Conservation (phyloP, 2,888 invertebrate genomes). For the Cheilosia urbana region DNA sequence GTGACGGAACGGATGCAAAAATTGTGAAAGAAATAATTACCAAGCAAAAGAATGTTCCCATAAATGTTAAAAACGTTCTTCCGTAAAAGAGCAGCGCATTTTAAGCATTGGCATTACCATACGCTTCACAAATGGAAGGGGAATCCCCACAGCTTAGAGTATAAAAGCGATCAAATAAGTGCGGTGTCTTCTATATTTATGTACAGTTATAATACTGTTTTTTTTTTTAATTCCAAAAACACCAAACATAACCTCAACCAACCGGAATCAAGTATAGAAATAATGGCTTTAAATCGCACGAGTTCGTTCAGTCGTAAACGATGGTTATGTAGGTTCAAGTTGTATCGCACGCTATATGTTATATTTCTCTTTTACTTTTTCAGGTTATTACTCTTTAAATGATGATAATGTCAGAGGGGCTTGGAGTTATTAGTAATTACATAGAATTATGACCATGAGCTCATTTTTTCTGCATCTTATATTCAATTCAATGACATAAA, state of each 20-base stretch:
- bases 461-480: not conserved
- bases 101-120: no score
- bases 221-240: not conserved
- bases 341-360: slow-evolving; percentile 1
- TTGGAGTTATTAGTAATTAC: not conserved
- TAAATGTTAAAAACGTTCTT: no score
- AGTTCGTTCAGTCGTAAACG: slow-evolving; percentile 1
- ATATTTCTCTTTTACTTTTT: not conserved
- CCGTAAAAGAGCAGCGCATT: no score
- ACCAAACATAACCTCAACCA: not conserved
- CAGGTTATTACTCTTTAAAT: slow-evolving; percentile 1
- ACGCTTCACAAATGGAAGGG: no score
- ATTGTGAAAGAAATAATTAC: no score
- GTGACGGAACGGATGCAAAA: no score
- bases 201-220: no score
- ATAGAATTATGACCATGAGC: slow-evolving; percentile 1
- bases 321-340: not conserved
- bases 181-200: no score
- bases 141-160: no score
- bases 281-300: not conserved
- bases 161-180: no score
- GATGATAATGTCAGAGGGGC: not conserved
- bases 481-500: no score
- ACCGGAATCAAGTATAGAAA: not conserved
- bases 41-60: no score